phyloP scores from a whole-genome alignment of 1,140 invertebrate species.

The Pollicipes pollicipes region DNA sequence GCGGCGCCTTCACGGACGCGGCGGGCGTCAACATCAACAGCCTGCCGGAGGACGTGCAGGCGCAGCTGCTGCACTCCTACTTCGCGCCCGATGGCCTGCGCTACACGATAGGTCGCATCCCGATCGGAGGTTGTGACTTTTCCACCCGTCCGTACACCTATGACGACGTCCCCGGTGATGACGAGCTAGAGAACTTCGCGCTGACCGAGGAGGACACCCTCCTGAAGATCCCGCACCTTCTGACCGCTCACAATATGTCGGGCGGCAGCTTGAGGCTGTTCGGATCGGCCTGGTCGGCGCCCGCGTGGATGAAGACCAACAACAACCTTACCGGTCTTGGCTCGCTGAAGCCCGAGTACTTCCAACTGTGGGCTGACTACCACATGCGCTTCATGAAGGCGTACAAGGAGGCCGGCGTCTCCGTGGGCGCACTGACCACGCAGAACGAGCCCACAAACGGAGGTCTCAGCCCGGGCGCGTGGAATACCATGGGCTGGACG shows the following conservation, averaged over 20 bases:
- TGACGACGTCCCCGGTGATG: slow-evolving; percentile 41
- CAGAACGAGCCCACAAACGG: slow-evolving; percentile 16
- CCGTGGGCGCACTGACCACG: slow-evolving; percentile 13
- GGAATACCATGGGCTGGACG: slow-evolving; percentile 57
- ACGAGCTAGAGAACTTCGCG: slow-evolving; percentile 43
- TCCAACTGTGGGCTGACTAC: slow-evolving; percentile 61
- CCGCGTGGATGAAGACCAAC: slow-evolving; percentile 35
- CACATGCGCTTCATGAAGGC: slow-evolving; percentile 29
- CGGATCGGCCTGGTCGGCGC: slow-evolving; percentile 35
- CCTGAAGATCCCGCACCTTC: slow-evolving; percentile 39
- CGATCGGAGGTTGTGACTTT: slow-evolving; percentile 74
- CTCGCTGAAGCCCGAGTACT: slow-evolving; percentile 37
- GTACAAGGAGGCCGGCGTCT: slow-evolving; percentile 7
- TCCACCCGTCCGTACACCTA: slow-evolving; percentile 48
- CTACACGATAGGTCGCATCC: slow-evolving; percentile 54
- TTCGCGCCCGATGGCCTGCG: slow-evolving; percentile 35
- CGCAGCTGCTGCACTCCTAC: slow-evolving; percentile 10
- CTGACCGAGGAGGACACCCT: slow-evolving; percentile 44
- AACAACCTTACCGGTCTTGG: background rate
- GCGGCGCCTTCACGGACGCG: slow-evolving; percentile 72
- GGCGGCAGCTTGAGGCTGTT: slow-evolving; percentile 27
- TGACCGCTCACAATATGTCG: slow-evolving; percentile 24
- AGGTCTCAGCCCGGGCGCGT: slow-evolving; percentile 21
- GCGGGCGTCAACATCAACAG: slow-evolving; percentile 47
- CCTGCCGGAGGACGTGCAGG: slow-evolving; percentile 7